Evolutionary conservation across 2,888 invertebrate species (phyloP), one percentile per base, ranked within the genome.

Genomic region (Andrena minutula): DNA sequence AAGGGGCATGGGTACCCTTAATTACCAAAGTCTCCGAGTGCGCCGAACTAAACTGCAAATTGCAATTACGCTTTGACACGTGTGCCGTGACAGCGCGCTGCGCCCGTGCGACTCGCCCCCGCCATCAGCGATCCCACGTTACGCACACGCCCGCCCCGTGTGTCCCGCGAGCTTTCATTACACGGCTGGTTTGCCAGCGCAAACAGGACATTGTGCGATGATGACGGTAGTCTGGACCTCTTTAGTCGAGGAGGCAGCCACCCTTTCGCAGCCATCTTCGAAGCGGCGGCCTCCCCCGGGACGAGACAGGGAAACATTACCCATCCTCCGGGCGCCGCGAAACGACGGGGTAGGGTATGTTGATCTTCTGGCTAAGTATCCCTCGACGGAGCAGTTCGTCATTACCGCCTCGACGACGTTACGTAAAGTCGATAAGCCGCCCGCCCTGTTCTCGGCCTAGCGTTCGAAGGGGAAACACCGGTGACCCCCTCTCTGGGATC

Each of bases 161-260:
- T 83, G 88, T 89, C 92, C 91, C 91, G 84, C 82, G 92, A 90
- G 92, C 90, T 91, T 93, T 91, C 92, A 91, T 93, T 92, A 93
- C 92, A 92, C 90, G 93, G 84, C 91, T 92, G 91, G 92, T 91
- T 93, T 93, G 87, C 89, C 90, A 88, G 89, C 84, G 90, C 91
- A 92, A 92, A 91, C 91, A 91, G 90, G 89, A 88, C 90, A 90
- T 92, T 89, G 88, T 89, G 85, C 79, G 76, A 79, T 68, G 79
- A 83, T 75, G 84, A 85, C 75, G 78, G 58, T 49, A 73, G 56
- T 30, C 80, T 65, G 56, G 83, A 70, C 75, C 75, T 76, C 85
- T 84, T 81, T 83, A 81, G 75, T 66, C 70, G 65, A 51, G 53
- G 56, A 75, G 76, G 51, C 56, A 53, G 60, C 61, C 61, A 65